Conservation (phyloP, 2,888 invertebrate species). For the Antitype chi region DNA sequence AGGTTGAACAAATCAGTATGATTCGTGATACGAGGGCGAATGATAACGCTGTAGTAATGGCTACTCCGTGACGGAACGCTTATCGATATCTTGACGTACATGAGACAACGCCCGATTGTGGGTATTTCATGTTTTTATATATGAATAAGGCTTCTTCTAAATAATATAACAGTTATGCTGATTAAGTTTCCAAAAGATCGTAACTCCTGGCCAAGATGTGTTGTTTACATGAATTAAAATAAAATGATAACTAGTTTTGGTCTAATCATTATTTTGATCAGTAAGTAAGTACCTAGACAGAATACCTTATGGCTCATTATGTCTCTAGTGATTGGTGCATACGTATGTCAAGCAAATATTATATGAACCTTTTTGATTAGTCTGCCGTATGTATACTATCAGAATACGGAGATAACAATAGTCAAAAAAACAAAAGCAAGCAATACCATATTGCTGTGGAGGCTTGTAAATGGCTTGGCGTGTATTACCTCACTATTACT, state of each 20-base stretch:
- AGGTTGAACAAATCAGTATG: conserved; percentile 61
- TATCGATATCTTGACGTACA: conserved; percentile 68
- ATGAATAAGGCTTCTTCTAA: background rate
- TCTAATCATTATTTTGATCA: background rate
- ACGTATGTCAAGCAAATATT: background rate
- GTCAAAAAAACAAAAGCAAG: too few relatives aligned
- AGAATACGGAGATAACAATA: background rate
- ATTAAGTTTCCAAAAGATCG: background rate
- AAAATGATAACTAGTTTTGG: background rate
- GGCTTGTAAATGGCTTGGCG: too few relatives aligned
- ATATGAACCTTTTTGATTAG: background rate
- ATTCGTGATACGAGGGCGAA: conserved; percentile 53
- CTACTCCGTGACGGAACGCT: conserved; percentile 65
- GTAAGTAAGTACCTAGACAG: background rate
- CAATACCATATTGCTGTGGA: too few relatives aligned
- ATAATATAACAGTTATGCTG: background rate
- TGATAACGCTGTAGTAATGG: conserved; percentile 63
- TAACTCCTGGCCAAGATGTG: background rate
- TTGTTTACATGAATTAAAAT: background rate
- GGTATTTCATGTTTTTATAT: background rate
- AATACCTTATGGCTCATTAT: background rate
- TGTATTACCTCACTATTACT: too few relatives aligned
- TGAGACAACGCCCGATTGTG: conserved; percentile 43
- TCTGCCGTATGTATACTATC: background rate
- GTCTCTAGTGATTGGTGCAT: background rate